Evolutionary conservation across 2,797 vertebrate species (phyloP).

Genomic region (Sebastiscus albofasciatus): DNA sequence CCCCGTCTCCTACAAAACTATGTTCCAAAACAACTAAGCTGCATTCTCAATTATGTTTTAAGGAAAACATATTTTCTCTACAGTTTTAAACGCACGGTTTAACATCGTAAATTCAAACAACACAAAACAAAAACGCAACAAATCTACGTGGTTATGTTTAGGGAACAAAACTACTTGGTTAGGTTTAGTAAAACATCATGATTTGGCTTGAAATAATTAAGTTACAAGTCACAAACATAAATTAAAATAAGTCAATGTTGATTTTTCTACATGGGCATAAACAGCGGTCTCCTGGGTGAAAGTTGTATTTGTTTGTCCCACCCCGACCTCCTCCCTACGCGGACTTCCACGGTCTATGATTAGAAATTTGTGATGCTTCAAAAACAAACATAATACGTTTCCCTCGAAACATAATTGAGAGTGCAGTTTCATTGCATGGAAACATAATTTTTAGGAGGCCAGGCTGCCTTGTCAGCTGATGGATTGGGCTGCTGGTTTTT

Average conservation of each 20-base stretch:
- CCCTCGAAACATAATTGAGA: not conserved
- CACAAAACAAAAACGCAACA: not conserved
- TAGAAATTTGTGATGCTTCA: too few relatives aligned
- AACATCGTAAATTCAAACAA: not conserved
- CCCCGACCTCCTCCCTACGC: too few relatives aligned
- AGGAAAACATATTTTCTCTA: not conserved
- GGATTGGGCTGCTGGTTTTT: not conserved
- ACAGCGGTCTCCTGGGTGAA: too few relatives aligned
- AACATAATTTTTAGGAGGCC: not conserved
- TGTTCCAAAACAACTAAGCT: not conserved
- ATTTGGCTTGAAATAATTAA: not conserved
- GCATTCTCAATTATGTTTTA: not conserved
- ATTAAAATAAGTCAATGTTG: too few relatives aligned
- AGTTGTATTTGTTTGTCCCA: too few relatives aligned
- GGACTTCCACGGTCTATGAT: too few relatives aligned
- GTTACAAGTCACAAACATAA: not conserved
- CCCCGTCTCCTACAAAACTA: not conserved
- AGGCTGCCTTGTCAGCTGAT: slow-evolving; percentile 3
- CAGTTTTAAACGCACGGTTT: not conserved
- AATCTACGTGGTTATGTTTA: not conserved
- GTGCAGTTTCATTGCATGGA: not conserved
- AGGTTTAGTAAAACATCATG: not conserved
- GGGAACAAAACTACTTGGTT: not conserved
- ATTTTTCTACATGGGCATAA: too few relatives aligned
- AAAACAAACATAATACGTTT: too few relatives aligned